These are phyloP conservation scores for Hipposideros larvatus DNA, from an alignment of 2,797 vertebrate genomes.

Conservation along the genomic window DNA sequence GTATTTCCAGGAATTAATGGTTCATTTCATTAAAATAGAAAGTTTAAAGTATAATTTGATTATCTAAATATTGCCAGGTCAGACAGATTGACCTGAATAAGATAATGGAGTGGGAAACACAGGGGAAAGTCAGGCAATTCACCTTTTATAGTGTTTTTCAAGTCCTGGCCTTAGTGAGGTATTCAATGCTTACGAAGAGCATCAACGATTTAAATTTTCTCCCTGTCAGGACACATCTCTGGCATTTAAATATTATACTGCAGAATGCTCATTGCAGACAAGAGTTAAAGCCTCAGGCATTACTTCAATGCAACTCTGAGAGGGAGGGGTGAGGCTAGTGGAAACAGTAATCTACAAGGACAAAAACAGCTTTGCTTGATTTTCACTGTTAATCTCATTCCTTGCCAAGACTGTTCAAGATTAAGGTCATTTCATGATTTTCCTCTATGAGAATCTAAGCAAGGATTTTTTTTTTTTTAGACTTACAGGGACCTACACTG, in stretches of 20 bases:
- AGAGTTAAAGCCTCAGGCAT: slow-evolving; percentile 18
- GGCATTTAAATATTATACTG: slow-evolving; percentile 3
- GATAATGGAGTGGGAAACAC: not conserved
- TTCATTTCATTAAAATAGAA: slow-evolving; percentile 13
- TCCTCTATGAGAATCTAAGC: not conserved
- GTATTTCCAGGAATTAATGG: not conserved
- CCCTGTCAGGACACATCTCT: slow-evolving; percentile 31
- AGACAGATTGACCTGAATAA: not conserved
- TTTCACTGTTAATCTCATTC: slow-evolving; percentile 27
- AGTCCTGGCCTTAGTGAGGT: not conserved
- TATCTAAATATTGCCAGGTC: not conserved
- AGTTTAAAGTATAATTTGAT: slow-evolving; percentile 38
- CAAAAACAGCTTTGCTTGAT: slow-evolving; percentile 27
- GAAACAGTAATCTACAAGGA: slow-evolving; percentile 2
- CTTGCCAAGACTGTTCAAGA: slow-evolving; percentile 45
- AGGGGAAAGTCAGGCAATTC: not conserved
- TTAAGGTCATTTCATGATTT: slow-evolving; percentile 42
- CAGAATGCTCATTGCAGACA: slow-evolving; percentile 43
- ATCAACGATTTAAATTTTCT: not conserved
- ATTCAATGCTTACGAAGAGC: not conserved
- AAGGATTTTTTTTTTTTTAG: not conserved
- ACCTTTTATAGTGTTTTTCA: not conserved
- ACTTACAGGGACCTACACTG: not conserved
- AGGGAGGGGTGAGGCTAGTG: not conserved
- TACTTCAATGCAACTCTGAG: slow-evolving; percentile 44